Base-by-base conservation (phyloP, 1,140 invertebrate species). In the Magallana angulata region DNA sequence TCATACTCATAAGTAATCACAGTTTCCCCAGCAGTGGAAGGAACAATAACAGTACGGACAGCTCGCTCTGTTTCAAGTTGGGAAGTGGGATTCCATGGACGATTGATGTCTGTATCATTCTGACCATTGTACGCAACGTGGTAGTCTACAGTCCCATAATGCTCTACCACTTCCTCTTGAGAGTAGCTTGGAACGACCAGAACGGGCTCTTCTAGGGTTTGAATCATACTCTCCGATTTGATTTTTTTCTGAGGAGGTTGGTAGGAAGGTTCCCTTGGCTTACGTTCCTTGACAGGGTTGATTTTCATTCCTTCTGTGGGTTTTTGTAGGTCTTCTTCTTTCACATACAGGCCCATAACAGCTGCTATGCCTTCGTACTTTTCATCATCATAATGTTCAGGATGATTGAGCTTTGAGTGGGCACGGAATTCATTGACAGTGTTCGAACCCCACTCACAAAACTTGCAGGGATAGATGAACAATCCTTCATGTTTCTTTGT, bases 401-500 rank as follows among this genome's bases (percentile, higher is more conserved):
- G 86, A 94, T 98, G 97, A 2, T 87, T 91, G 0, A 95, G 92
- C 6, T 96, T 89, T 16, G 97, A 94, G 93, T 98, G 97, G 16
- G 94, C 95, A 62, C 96, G 96, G 16, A 97, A 96, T 64, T 97
- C 96, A 81, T 96, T 96, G 1, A 96, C 96, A 87, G 96, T 96
- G 93, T 97, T 97, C 1, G 96, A 96, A 87, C 93, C 94, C 93
- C 95, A 97, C 88, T 94, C 58, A 92, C 97, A 97, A 80, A 95
- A 94, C 48, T 95, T 95, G 92, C 97, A 98, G 56, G 97, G 96
- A 94, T 98, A 98, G 11, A 98, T 96, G 86, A 94, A 96, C 91
- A 97, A 96, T 6, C 97, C 97, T 0, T 96, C 95, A 94, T 98
- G 98, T 76, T 97, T 96, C 84, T 96, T 96, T 2, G 97, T 97